Evolutionary conservation across 2,113 vertebrate genomes (phyloP).

Genomic region (Onychostruthus taczanowskii): DNA sequence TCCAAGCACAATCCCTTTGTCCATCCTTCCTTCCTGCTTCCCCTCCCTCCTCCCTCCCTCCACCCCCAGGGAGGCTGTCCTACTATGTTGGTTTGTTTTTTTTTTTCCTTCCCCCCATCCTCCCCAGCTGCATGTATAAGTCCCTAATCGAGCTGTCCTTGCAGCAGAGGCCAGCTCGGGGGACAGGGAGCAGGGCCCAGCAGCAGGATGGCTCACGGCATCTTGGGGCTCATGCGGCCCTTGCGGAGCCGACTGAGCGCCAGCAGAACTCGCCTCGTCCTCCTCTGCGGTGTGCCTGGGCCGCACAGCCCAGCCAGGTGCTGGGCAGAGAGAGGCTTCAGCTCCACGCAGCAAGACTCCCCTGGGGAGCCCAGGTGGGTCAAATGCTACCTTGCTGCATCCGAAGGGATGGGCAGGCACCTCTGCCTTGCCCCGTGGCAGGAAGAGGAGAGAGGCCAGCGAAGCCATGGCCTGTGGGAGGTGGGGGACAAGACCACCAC

Average conservation of each 20-base stretch:
- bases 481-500: not conserved
- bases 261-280: not conserved
- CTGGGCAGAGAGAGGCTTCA: not conserved
- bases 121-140: not conserved
- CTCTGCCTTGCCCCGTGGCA: not conserved
- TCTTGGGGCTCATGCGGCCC: not conserved
- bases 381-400: accelerated
- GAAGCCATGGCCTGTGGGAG: not conserved
- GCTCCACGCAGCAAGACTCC: not conserved
- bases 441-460: not conserved
- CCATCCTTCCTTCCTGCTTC: not conserved
- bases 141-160: not conserved
- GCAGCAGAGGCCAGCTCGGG: not conserved
- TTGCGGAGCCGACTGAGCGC: not conserved
- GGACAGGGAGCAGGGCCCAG: not conserved
- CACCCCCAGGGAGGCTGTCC: not conserved
- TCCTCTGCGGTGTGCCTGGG: not conserved
- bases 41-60: not conserved
- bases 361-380: not conserved
- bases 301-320: not conserved
- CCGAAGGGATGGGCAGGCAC: accelerated
- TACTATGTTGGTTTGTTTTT: not conserved
- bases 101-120: accelerated
- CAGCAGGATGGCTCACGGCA: not conserved
- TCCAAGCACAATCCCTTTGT: not conserved